Evolutionary conservation across 2,888 invertebrate genomes (phyloP).

Genomic region (Oxystoma pomonae): DNA sequence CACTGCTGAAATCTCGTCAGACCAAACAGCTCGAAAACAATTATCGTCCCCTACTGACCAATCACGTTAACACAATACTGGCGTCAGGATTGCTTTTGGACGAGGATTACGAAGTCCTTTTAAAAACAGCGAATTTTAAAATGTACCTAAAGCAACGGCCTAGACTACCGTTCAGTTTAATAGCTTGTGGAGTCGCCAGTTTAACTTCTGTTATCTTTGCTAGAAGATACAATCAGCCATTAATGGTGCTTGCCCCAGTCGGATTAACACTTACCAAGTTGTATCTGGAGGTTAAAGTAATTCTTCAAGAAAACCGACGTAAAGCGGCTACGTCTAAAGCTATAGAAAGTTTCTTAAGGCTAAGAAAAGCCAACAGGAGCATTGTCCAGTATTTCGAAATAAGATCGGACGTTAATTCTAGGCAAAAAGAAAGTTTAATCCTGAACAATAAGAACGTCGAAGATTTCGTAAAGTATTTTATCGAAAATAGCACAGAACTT

Average conservation of each 20-base stretch:
- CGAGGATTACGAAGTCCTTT: conserved; percentile 32
- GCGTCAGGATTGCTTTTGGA: conserved; percentile 32
- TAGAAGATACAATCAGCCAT: conserved; percentile 17
- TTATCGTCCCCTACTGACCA: conserved; percentile 22
- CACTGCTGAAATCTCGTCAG: background rate
- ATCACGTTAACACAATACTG: conserved; percentile 27
- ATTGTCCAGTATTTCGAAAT: conserved; percentile 27
- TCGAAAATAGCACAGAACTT: conserved; percentile 13
- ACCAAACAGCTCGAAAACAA: conserved; percentile 8
- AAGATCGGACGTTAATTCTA: conserved; percentile 21
- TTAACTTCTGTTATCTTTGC: conserved; percentile 19
- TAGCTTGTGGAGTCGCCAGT: conserved; percentile 17
- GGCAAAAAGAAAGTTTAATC: conserved; percentile 11
- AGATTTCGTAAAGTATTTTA: conserved; percentile 11
- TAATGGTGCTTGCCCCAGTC: conserved; percentile 21
- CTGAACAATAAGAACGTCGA: conserved; percentile 13
- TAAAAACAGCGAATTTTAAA: conserved; percentile 22
- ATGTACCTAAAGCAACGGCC: conserved; percentile 13
- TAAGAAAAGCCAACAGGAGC: conserved; percentile 20
- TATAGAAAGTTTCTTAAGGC: conserved; percentile 21
- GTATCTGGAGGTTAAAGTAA: conserved; percentile 13
- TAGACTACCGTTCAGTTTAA: conserved; percentile 19
- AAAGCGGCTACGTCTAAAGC: conserved; percentile 15
- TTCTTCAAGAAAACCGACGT: conserved; percentile 11
- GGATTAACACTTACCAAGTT: conserved; percentile 9